Base-by-base conservation (phyloP, 2,113 vertebrate species). In the Trichomycterus rosablanca region DNA sequence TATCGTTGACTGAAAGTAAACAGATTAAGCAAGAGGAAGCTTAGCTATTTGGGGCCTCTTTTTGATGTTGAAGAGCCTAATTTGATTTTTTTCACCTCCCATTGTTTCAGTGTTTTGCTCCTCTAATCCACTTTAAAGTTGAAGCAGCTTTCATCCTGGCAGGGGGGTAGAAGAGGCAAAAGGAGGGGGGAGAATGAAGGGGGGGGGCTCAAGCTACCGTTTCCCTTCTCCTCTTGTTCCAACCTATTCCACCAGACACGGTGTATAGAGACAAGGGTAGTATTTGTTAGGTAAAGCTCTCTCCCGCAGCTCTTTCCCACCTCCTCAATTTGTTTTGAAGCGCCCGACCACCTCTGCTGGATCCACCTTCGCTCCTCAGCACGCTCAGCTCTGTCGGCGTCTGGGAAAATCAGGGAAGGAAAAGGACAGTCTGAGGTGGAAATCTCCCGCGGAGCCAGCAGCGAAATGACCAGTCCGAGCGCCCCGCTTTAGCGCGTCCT, bases 401-500 rank as follows among this genome's bases (percentile, higher is more conserved):
- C 37, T 42, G 63, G 24, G 12, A 3, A 23, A 39, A 34, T 8
- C 11, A n/a, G 11, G n/a, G n/a, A n/a, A n/a, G n/a, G n/a, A 80
- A 73, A 83, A 81, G 83, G 67, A 76, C 57, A 55, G 69, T 57
- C 53, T 70, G 54, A 76, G 73, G 74, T 80, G 81, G 79, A 84
- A 85, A 83, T 82, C 80, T 80, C 84, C 86, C 79, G 81, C 78
- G 87, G 83, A 83, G 82, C 81, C 83, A 86, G 83, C 69, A 65
- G 83, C 78, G 73, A 91, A 93, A 86, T 89, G 88, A 86, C 85
- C 87, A 89, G 82, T 88, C 80, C 84, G 83, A 74, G 76, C 86
- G 84, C 79, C 79, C 83, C 85, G 88, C 88, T 92, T 86, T 87
- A 88, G 86, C 84, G 78, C 80, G 89, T 77, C 87, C 89, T 91